A percentile compares a stretch with the other conserved stretches of the same genome.
phyloP scores from a whole-genome alignment of 2,888 invertebrate genomes.

The Odontocerum albicorne region DNA sequence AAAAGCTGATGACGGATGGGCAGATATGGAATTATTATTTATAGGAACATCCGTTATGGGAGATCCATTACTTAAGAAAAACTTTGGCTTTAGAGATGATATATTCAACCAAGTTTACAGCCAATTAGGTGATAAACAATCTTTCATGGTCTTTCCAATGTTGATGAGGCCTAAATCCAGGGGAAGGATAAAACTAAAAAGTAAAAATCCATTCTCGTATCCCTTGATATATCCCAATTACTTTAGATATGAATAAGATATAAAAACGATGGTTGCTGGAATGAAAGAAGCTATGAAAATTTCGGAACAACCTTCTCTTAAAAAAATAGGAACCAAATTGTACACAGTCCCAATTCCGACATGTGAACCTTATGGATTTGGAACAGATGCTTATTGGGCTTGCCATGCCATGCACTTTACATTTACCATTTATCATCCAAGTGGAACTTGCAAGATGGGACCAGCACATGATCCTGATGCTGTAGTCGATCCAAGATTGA shows the following conservation, averaged over 20 bases:
- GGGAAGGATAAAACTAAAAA: constrained; percentile 67
- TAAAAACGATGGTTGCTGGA: constrained; percentile 65
- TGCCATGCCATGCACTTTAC: constrained; percentile 68
- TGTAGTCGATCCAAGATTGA: constrained; percentile 65
- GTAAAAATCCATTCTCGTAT: constrained; percentile 68
- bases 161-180: constrained; percentile 72
- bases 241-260: constrained; percentile 64
- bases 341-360: constrained; percentile 63
- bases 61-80: constrained; percentile 50
- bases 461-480: constrained; percentile 56
- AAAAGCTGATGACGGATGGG: constrained; percentile 57
- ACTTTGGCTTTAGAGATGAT: constrained; percentile 57
- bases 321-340: constrained; percentile 59
- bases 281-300: constrained; percentile 62
- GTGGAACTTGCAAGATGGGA: constrained; percentile 70
- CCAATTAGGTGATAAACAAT: constrained; percentile 47
- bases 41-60: constrained; percentile 58
- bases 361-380: constrained; percentile 60
- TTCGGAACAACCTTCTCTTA: constrained; percentile 59
- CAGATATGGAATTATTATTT: constrained; percentile 67
- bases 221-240: constrained; percentile 82
- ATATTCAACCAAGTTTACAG: constrained; percentile 50
- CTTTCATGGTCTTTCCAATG: constrained; percentile 66
- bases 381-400: constrained; percentile 69
- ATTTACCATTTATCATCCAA: constrained; percentile 71